These are phyloP conservation scores for Tychaedon coryphoeus DNA, from an alignment of 2,113 vertebrate species.

Conservation along the genomic window DNA sequence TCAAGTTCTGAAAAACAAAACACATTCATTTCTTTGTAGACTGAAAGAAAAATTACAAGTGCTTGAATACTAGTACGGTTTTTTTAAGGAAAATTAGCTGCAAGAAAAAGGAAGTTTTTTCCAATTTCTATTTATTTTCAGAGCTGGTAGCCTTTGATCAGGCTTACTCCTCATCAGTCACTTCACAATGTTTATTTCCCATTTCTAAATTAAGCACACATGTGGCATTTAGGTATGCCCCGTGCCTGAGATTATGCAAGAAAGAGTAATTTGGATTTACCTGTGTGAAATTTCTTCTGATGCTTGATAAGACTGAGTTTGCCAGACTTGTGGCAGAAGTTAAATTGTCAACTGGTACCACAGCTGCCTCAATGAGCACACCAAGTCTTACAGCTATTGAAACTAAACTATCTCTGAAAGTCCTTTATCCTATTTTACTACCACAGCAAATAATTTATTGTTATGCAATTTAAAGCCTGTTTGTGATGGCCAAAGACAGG, in stretches of 20 bases:
- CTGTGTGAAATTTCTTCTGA: neutral
- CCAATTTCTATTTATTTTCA: neutral
- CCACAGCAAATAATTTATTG: neutral
- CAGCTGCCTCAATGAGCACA: neutral
- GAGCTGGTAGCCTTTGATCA: neutral
- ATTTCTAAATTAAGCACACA: neutral
- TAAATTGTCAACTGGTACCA: neutral
- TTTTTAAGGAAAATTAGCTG: neutral
- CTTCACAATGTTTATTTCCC: neutral
- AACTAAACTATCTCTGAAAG: neutral
- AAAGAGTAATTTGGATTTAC: neutral
- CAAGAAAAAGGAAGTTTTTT: neutral
- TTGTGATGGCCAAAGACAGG: neutral
- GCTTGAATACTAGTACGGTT: neutral
- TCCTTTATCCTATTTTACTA: neutral
- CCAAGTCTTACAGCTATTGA: neutral
- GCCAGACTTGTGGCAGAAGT: accelerated
- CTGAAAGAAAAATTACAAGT: neutral
- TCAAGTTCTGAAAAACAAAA: neutral
- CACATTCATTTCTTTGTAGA: neutral
- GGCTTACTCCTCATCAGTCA: neutral
- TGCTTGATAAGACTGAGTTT: neutral
- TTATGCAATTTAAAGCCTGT: neutral
- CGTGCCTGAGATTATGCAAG: neutral
- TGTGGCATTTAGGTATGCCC: neutral